Base-by-base conservation (phyloP, 1,140 invertebrate genomes). In the Anastatus disparis region DNA sequence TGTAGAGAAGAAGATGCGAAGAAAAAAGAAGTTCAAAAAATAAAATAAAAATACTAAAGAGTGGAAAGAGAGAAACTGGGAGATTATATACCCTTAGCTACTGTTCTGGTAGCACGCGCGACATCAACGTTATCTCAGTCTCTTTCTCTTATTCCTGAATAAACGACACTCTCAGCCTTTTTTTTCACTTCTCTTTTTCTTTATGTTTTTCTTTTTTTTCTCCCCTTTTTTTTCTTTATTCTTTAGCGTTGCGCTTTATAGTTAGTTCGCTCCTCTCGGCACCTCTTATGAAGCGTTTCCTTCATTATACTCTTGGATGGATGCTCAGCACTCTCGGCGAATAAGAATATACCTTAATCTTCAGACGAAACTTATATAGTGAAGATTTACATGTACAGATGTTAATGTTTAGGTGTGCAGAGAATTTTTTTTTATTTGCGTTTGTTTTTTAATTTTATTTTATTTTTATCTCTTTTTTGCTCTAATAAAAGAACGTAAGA, bases 261-360 rank as follows among this genome's bases (percentile, higher is more conserved):
- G 8, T 48, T 26, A 31, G 12, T 48, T 46, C 15, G 15, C 52
- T 44, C 38, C 13, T 27, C 46, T 29, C 24, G 15, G 15, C 38
- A 7, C 26, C 24, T n/a, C 26, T 66, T 56, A 66, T 56, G 40
- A 56, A 46, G 40, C 64, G 17, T 46, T 66, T 44, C 52, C 38
- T 44, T 66, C 52, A 38, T 66, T 46, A 55, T 52, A 15, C 50
- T 48, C 63, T 55, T 48, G 48, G 50, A 65, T 22, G 26, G 27
- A 27, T 40, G n/a, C 29, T 50, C 27, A 35, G 35, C n/a, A 22
- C 38, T 38, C 50, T 53, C 62, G 10, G 40, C 15, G 48, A 64
- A 53, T 27, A 29, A 35, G 8, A n/a, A n/a, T 40, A 64, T 53
- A 9, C 22, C 48, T 40, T 53, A 53, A 53, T 53, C 48, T 56